These are phyloP conservation scores for Oncorhynchus kisutch DNA, from an alignment of 2,113 vertebrate species.

Conservation along the genomic window DNA sequence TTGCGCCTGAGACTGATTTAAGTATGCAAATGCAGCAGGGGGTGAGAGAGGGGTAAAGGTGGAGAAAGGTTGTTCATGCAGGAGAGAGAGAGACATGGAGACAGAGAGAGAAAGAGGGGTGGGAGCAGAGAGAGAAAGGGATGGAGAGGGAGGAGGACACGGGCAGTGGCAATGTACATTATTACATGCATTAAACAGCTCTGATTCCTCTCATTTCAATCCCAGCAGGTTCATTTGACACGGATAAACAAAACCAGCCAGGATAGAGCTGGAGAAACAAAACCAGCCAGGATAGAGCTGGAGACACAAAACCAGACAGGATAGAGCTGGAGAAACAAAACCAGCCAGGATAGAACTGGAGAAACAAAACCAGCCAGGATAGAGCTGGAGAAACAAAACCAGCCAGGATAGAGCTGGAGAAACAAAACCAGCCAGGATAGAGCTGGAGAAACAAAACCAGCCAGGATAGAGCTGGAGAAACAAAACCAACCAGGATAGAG, in stretches of 20 bases:
- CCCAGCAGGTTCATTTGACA: slow-evolving; percentile 51
- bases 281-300: too few relatives aligned
- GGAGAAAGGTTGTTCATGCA: slow-evolving; percentile 22
- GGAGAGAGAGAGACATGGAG: slow-evolving; percentile 25
- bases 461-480: too few relatives aligned
- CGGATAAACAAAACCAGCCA: slow-evolving; percentile 43
- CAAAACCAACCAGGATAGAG: too few relatives aligned
- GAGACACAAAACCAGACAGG: too few relatives aligned
- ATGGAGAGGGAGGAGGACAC: slow-evolving; percentile 10
- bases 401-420: too few relatives aligned
- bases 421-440: too few relatives aligned
- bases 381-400: too few relatives aligned
- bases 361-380: too few relatives aligned
- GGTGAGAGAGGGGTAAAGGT: slow-evolving; percentile 1
- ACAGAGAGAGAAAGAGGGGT: slow-evolving; percentile 14
- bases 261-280: background rate
- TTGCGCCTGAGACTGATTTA: slow-evolving; percentile 70
- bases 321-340: too few relatives aligned
- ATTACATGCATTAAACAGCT: slow-evolving; percentile 57
- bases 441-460: too few relatives aligned
- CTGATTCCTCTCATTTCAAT: slow-evolving; percentile 54
- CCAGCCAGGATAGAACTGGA: too few relatives aligned
- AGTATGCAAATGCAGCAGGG: slow-evolving; percentile 67
- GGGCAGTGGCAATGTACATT: slow-evolving; percentile 35
- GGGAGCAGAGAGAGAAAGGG: slow-evolving; percentile 12